Conservation (phyloP, 2,888 invertebrate genomes). For the Phragmatobia fuliginosa region DNA sequence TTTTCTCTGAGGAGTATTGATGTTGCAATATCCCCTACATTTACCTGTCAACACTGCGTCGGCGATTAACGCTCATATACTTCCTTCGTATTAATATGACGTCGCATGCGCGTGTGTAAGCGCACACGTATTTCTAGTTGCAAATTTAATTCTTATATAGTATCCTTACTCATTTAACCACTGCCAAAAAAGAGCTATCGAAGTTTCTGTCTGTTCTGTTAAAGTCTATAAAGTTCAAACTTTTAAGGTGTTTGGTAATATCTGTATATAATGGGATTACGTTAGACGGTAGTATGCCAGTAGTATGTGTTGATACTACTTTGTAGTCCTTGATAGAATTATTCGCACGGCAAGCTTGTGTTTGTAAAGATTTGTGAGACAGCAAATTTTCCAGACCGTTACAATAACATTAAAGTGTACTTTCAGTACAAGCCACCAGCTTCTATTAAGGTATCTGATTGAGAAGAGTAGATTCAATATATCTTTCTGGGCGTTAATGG, state of each 20-base stretch:
- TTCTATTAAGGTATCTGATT: conserved; percentile 84
- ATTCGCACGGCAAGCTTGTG: neutral
- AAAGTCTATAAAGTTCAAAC: neutral
- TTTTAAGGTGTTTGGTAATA: neutral
- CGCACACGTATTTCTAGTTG: no score
- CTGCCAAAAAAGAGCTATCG: no score
- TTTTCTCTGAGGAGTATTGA: no score
- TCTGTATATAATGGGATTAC: neutral
- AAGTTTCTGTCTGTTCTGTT: no score
- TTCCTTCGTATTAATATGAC: no score
- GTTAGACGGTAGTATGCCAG: neutral
- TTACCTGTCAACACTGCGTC: no score
- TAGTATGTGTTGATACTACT: neutral
- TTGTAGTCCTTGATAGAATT: neutral
- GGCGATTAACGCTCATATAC: no score
- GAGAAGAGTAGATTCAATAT: conserved; percentile 82
- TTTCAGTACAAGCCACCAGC: conserved; percentile 67
- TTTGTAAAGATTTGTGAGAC: conserved; percentile 42
- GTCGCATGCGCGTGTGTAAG: no score
- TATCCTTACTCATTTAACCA: no score
- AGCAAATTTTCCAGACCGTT: conserved; percentile 42
- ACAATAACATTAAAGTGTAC: conserved; percentile 52
- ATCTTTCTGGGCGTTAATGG: conserved; percentile 85
- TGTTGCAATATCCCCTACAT: no score
- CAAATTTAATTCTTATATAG: no score